These are phyloP conservation scores for Falcunculus frontatus DNA, from an alignment of 2,113 vertebrate species.

Conservation along the genomic window DNA sequence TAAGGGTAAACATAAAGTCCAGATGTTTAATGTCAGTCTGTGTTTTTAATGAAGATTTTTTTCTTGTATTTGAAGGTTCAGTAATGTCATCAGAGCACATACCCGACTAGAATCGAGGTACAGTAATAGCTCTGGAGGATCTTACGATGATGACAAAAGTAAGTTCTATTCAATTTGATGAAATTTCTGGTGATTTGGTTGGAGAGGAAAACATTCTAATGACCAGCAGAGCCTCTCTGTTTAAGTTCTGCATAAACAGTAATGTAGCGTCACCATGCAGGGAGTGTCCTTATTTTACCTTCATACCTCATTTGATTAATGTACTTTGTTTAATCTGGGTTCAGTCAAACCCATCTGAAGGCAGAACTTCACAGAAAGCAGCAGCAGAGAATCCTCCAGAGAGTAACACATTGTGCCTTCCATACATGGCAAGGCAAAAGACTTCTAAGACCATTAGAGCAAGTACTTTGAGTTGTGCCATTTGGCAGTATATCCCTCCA, in stretches of 20 bases:
- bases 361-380: neutral
- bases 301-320: neutral
- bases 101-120: slow-evolving; percentile 96
- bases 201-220: neutral
- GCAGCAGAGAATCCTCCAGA: neutral
- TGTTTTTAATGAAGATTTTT: neutral
- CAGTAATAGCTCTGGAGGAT: slow-evolving; percentile 97
- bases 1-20: neutral
- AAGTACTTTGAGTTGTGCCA: neutral
- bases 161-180: slow-evolving; percentile 46
- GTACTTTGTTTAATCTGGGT: neutral
- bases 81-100: slow-evolving; percentile 88
- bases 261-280: neutral
- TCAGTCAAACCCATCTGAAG: neutral
- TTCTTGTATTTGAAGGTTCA: slow-evolving; percentile 72
- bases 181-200: neutral
- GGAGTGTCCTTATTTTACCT: neutral
- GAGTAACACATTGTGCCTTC: neutral
- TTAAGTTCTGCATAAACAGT: neutral
- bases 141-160: slow-evolving; percentile 98
- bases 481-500: neutral
- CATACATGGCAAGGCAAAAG: neutral
- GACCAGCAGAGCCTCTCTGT: neutral
- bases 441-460: neutral
- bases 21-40: neutral